A percentile compares a stretch with the other conserved stretches of the same genome.
Conservation (phyloP, 2,888 invertebrate genomes). For the Pardosa pseudoannulata region DNA sequence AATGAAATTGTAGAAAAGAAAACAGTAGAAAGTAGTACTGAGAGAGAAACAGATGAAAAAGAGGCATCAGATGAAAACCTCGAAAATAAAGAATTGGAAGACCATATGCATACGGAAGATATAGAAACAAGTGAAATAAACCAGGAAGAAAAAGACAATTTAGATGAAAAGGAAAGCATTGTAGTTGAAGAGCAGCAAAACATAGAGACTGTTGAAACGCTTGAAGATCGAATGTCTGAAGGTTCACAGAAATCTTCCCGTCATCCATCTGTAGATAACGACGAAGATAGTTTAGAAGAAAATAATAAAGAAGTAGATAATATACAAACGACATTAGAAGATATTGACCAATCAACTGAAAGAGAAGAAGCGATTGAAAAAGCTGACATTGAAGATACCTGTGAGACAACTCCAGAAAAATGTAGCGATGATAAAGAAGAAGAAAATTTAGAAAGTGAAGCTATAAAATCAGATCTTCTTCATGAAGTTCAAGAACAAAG, state of each 20-base stretch:
- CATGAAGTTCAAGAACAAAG: not conserved
- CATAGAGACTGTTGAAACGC: not conserved
- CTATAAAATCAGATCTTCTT: not conserved
- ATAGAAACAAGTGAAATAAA: not conserved
- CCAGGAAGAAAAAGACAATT: not conserved
- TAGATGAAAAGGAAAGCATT: not conserved
- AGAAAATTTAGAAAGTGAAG: conserved; percentile 8
- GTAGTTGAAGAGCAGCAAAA: not conserved
- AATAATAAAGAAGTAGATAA: not conserved
- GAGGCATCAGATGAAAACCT: not conserved
- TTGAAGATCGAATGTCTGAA: not conserved
- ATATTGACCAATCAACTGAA: too few relatives aligned
- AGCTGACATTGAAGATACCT: not conserved
- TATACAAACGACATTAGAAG: not conserved
- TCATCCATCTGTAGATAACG: not conserved
- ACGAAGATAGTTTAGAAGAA: conserved; percentile 1
- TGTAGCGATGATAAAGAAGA: too few relatives aligned
- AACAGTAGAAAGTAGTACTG: not conserved
- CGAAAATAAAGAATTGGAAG: not conserved
- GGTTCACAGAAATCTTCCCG: not conserved
- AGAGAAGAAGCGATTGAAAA: not conserved
- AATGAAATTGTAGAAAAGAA: not conserved
- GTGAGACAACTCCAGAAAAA: not conserved
- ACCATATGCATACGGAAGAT: not conserved
- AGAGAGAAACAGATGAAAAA: not conserved